Evolutionary conservation across 2,888 invertebrate species (phyloP).

Genomic region (Exephanes ischioxanthus): DNA sequence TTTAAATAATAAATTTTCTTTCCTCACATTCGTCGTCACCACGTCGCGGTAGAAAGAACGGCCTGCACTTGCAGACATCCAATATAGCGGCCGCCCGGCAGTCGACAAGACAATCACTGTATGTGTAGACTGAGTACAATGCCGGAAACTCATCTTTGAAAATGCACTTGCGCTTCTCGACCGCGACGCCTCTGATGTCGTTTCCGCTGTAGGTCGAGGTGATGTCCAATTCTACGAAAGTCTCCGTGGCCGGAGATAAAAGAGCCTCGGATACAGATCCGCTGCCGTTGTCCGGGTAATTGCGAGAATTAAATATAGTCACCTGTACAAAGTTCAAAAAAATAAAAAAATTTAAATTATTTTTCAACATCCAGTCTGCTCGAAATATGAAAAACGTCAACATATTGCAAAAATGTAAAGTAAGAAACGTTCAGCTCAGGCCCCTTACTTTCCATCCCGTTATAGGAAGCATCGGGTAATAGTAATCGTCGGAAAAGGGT

Average conservation of each 20-base stretch:
- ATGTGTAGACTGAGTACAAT: constrained; percentile 86
- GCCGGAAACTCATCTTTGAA: constrained; percentile 85
- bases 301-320: constrained; percentile 86
- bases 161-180: constrained; percentile 86
- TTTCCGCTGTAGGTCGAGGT: constrained; percentile 82
- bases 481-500: constrained; percentile 87
- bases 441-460: constrained; percentile 87
- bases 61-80: constrained; percentile 87
- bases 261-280: constrained; percentile 86
- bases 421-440: background rate
- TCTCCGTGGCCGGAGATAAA: constrained; percentile 83
- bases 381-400: too few relatives aligned
- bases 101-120: constrained; percentile 87
- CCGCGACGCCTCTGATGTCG: constrained; percentile 72
- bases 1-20: constrained; percentile 11
- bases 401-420: background rate
- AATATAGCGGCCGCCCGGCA: constrained; percentile 87
- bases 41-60: constrained; percentile 86
- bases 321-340: constrained; percentile 78
- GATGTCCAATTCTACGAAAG: constrained; percentile 81
- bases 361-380: too few relatives aligned
- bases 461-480: constrained; percentile 85
- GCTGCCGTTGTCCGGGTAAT: constrained; percentile 86
- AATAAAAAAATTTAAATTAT: constrained; percentile 6
- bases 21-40: constrained; percentile 70